phyloP scores from a whole-genome alignment of 2,888 invertebrate genomes.

The Dynastes tityus region DNA sequence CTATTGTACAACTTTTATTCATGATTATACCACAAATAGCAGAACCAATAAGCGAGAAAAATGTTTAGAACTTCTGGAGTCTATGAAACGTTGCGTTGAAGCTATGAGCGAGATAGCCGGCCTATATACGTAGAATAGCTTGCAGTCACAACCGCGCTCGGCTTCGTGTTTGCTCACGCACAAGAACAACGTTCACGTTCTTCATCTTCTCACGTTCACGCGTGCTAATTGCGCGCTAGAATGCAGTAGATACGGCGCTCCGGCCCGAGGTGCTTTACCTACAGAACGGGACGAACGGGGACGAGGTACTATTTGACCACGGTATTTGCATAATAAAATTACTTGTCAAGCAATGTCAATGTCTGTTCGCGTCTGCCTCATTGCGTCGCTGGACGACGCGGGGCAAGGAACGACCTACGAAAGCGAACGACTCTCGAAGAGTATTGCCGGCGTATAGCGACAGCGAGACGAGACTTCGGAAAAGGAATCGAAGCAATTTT shows the following conservation, averaged over 20 bases:
- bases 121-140: conserved; percentile 9
- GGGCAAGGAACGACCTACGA: conserved; percentile 12
- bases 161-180: conserved; percentile 57
- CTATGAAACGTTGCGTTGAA: conserved; percentile 1
- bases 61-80: conserved; percentile 18
- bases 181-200: conserved; percentile 55
- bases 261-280: conserved; percentile 48
- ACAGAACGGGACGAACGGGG: conserved; percentile 43
- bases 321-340: conserved; percentile 50
- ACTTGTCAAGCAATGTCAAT: conserved; percentile 50
- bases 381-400: neutral
- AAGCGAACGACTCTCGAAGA: conserved; percentile 2
- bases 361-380: conserved; percentile 44
- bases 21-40: too few relatives aligned
- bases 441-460: neutral
- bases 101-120: neutral
- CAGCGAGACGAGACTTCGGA: neutral
- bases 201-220: conserved; percentile 59
- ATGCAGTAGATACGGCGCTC: conserved; percentile 47
- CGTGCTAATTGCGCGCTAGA: conserved; percentile 57
- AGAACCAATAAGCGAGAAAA: neutral
- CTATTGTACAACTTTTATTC: too few relatives aligned
- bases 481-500: neutral
- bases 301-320: conserved; percentile 49
- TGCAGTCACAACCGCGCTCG: conserved; percentile 5